Evolutionary conservation across 2,797 vertebrate genomes (phyloP), one percentile per base, ranked within the genome.

Genomic region (Gadopsis marmoratus): DNA sequence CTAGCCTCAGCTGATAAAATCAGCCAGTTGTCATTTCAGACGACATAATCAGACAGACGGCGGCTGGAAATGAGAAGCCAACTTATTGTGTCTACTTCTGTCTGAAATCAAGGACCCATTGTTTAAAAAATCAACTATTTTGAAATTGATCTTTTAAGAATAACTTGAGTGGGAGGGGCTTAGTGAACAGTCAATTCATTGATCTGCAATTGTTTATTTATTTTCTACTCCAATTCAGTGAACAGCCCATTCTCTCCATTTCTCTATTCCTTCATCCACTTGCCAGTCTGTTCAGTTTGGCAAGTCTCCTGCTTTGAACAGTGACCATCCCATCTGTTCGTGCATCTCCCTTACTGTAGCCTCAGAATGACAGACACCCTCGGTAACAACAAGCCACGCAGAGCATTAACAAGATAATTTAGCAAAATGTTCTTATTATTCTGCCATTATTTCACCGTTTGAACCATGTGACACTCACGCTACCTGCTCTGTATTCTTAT

Each of bases 241-340:
- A 71, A 48, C 21, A 12, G 23, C 72, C 65, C 7, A 47, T 47
- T 48, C 19, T 48, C 19, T 48, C 8, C 17, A 19, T 48, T 31
- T 68, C 13, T 60, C 56, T 31, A 45, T 66, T 13, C 29, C 72
- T 78, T 82, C 80, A 79, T 86, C 85, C 74, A 83, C 45, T 73
- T 68, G 58, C 70, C 80, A 26, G 78, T 86, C 88, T 87, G 88
- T 83, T 89, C 55, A 1, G 75, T 54, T 82, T 90, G 84, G 88
- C 89, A 72, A 12, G 12, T 11, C 71, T 78, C 71, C 64, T 45
- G 6, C 78, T 83, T 85, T 67, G 41, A 86, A 79, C 82, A 83
- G 84, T 41, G 83, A 85, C 81, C 73, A 1, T 78, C 81, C 89
- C 86, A 92, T 93, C 90, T 93, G 91, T 82, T 88, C 84, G 2